phyloP scores from a whole-genome alignment of 1,140 invertebrate species.

The Macrobrachium nipponense region DNA sequence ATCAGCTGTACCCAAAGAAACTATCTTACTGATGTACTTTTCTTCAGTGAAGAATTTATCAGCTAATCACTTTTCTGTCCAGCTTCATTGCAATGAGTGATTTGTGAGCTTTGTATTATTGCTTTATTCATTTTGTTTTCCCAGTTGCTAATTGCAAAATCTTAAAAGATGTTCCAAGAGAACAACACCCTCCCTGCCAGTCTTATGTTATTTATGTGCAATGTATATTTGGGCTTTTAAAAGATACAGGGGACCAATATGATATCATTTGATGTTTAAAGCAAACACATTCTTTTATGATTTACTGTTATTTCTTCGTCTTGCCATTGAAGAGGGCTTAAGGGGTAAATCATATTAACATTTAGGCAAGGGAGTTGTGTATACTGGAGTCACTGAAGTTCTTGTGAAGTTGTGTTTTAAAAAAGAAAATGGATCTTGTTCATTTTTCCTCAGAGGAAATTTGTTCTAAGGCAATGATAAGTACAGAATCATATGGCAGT shows the following conservation, averaged over 20 bases:
- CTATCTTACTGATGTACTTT: conserved; percentile 8
- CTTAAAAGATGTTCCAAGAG: conserved; percentile 66
- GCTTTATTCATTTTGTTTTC: neutral
- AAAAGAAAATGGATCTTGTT: conserved; percentile 30
- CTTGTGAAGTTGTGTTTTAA: too few relatives aligned
- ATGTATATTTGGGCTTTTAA: too few relatives aligned
- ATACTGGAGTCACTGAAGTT: too few relatives aligned
- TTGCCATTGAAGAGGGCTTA: too few relatives aligned
- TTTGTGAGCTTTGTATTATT: conserved; percentile 9
- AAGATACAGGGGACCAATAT: conserved; percentile 48
- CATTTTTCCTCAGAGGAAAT: conserved; percentile 52
- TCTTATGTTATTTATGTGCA: conserved; percentile 35
- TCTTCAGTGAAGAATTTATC: conserved; percentile 4
- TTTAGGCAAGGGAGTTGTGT: conserved; percentile 1
- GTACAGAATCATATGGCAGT: too few relatives aligned
- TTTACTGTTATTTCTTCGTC: too few relatives aligned
- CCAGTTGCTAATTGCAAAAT: neutral
- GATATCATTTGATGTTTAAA: conserved; percentile 13
- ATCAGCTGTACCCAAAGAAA: neutral
- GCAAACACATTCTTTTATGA: too few relatives aligned
- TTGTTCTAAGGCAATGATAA: conserved; percentile 7
- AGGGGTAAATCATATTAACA: too few relatives aligned
- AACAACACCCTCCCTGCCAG: conserved; percentile 82
- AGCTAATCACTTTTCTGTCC: conserved; percentile 20
- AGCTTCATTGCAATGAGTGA: conserved; percentile 12